Conservation (phyloP, 37 sponge, comb jelly and placozoan species). For the Mnemiopsis leidyi region DNA sequence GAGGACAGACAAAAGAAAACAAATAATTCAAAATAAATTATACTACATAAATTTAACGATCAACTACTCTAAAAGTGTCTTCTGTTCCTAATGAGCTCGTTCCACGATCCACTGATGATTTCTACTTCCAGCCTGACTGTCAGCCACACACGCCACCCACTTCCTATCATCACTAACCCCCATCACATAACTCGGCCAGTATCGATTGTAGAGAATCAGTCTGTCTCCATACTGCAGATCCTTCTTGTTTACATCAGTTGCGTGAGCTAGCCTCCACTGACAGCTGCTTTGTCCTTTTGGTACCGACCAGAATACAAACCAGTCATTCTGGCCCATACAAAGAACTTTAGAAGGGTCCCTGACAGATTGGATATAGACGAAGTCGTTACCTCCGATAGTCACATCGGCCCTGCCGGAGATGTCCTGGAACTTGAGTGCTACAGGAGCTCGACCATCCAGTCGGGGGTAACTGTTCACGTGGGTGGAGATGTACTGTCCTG, state of each 20-base stretch:
- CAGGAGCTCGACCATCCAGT: neutral
- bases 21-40: too few relatives aligned
- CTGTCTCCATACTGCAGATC: neutral
- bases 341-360: neutral
- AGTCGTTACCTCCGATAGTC: neutral
- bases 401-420: neutral
- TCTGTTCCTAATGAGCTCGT: neutral
- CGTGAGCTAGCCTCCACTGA: slow-evolving; percentile 20
- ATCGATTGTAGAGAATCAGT: neutral
- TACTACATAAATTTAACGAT: too few relatives aligned
- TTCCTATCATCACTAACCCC: neutral
- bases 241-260: neutral
- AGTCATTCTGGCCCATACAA: neutral
- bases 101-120: neutral
- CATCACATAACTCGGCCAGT: slow-evolving; percentile 4
- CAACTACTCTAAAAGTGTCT: too few relatives aligned
- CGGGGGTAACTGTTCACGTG: neutral
- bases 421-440: neutral
- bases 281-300: neutral
- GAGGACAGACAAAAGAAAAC: too few relatives aligned
- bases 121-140: neutral
- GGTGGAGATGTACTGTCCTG: neutral
- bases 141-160: neutral
- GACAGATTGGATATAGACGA: neutral
- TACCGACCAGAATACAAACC: neutral